Percentiles rank a stretch among this genome's conserved stretches.
Evolutionary conservation across 2,113 vertebrate genomes (phyloP).

Genomic region (Bubo blakistoni): DNA sequence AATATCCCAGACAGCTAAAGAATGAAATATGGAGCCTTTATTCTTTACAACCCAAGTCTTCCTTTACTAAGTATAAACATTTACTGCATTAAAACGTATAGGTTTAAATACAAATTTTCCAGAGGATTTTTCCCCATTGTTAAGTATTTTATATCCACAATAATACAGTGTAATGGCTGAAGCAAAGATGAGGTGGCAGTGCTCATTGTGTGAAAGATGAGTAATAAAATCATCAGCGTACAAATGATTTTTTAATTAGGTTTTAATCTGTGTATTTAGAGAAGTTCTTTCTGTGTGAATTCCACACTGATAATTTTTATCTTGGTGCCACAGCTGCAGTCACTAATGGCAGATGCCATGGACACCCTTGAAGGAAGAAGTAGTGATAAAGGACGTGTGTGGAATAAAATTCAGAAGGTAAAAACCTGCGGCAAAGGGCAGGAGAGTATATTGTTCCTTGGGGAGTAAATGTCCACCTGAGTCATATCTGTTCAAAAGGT

Average conservation of each 20-base stretch:
- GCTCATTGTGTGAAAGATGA: constrained; percentile 76
- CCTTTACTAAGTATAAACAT: constrained; percentile 66
- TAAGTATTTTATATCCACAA: constrained; percentile 56
- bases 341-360: constrained; percentile 83
- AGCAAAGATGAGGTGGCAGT: constrained; percentile 61
- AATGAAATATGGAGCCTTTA: constrained; percentile 46
- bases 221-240: constrained; percentile 86
- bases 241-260: constrained; percentile 91
- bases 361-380: constrained; percentile 81
- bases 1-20: constrained; percentile 63
- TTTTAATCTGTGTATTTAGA: constrained; percentile 88
- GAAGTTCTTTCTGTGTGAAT: constrained; percentile 82
- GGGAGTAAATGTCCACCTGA: constrained; percentile 36
- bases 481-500: constrained; percentile 9
- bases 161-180: constrained; percentile 63
- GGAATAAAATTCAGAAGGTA: constrained; percentile 82
- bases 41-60: constrained; percentile 60
- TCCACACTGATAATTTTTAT: constrained; percentile 84
- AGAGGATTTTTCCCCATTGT: constrained; percentile 52
- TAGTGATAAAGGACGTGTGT: constrained; percentile 69
- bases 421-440: constrained; percentile 47
- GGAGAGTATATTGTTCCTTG: background rate
- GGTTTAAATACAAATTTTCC: constrained; percentile 58
- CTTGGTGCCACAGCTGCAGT: constrained; percentile 82
- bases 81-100: constrained; percentile 61